Conservation (phyloP, 2,797 vertebrate species). For the Cottoperca gobio region DNA sequence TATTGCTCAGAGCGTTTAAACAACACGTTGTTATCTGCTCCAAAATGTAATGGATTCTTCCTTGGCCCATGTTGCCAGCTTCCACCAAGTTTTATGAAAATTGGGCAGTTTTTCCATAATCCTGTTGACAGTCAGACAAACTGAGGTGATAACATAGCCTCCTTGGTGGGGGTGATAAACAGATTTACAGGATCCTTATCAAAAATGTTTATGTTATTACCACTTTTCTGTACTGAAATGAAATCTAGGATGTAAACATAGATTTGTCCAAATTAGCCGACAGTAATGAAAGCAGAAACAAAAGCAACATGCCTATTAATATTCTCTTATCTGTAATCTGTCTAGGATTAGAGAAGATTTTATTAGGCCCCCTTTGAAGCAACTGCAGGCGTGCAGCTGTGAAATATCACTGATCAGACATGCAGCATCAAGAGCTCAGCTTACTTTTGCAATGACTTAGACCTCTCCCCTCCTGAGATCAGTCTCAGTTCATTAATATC, state of each 20-base stretch:
- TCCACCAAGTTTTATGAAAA: too few species aligned
- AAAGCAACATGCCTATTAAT: slow-evolving; percentile 15
- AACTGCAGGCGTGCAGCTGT: slow-evolving; percentile 76
- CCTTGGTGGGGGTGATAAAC: too few species aligned
- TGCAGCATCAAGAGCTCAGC: slow-evolving; percentile 67
- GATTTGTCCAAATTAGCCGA: slow-evolving; percentile 5
- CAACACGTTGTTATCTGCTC: too few species aligned
- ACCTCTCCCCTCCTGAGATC: slow-evolving; percentile 57
- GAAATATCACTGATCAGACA: slow-evolving; percentile 75
- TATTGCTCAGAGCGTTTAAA: too few species aligned
- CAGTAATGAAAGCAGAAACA: slow-evolving; percentile 9
- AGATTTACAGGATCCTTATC: too few species aligned
- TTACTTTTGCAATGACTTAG: slow-evolving; percentile 63
- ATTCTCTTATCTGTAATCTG: slow-evolving; percentile 43
- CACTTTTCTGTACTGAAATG: too few species aligned
- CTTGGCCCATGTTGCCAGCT: too few species aligned
- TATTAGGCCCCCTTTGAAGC: slow-evolving; percentile 64
- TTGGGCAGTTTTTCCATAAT: too few species aligned
- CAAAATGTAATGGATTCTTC: too few species aligned
- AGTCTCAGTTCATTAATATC: slow-evolving; percentile 77
- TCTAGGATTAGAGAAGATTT: slow-evolving; percentile 61
- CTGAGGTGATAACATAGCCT: too few species aligned
- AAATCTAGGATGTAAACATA: background rate
- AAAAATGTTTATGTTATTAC: too few species aligned
- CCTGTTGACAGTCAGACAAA: too few species aligned